phyloP scores from a whole-genome alignment of 2,113 vertebrate species.

The Mystacornis crossleyi region DNA sequence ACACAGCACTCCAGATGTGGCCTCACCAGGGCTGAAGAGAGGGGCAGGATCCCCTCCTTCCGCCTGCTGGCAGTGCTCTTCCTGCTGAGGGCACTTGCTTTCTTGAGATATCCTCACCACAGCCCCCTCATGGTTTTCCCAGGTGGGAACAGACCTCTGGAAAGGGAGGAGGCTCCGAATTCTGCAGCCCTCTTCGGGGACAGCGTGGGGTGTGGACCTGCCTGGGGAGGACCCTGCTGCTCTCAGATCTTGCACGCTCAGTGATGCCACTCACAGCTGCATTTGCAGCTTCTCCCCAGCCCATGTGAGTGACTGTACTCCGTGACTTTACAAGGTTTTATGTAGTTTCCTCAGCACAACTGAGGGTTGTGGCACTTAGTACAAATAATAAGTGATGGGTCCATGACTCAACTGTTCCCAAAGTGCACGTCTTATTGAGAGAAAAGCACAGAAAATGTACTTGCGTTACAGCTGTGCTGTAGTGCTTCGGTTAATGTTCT shows the following conservation, averaged over 20 bases:
- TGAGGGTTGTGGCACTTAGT: neutral
- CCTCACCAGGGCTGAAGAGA: neutral
- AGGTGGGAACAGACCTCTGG: neutral
- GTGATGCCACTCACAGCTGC: rapidly evolving
- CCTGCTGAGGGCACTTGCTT: rapidly evolving
- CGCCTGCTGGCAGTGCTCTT: neutral
- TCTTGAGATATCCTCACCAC: neutral
- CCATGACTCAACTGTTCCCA: rapidly evolving
- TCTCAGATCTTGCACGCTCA: rapidly evolving
- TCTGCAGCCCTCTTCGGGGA: neutral
- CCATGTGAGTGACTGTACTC: rapidly evolving
- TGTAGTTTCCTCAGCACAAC: neutral
- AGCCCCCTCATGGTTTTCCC: rapidly evolving
- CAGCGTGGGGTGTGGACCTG: rapidly evolving
- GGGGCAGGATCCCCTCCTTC: neutral
- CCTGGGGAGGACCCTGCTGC: too few species aligned
- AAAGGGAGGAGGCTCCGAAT: neutral
- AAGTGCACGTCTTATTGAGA: neutral
- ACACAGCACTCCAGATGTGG: neutral
- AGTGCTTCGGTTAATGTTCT: neutral
- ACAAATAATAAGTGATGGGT: neutral
- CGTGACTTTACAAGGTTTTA: neutral
- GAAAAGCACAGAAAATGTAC: neutral
- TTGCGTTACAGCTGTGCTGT: neutral
- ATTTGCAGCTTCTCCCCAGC: neutral